Evolutionary conservation across 2,113 vertebrate species (phyloP).

Genomic region (Argyrosomus japonicus): DNA sequence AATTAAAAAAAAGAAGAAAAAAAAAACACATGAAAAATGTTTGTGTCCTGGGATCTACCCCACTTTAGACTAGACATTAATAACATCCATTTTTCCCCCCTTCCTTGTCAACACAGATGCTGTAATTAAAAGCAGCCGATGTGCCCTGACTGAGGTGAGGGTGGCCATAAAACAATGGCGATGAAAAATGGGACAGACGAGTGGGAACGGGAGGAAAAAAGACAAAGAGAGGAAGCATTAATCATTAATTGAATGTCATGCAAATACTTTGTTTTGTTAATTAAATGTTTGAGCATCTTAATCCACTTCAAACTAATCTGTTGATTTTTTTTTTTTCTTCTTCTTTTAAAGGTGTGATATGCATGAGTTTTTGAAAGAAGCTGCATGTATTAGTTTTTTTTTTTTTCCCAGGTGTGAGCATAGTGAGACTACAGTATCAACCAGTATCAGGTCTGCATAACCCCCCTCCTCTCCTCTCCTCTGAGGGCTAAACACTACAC

Average conservation of each 20-base stretch:
- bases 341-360: neutral
- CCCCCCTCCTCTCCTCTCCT: too few species aligned
- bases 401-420: too few species aligned
- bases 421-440: neutral
- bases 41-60: constrained; percentile 58
- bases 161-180: constrained; percentile 36
- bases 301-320: constrained; percentile 24
- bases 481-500: neutral
- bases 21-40: constrained; percentile 33
- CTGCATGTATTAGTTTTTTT: neutral
- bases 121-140: constrained; percentile 67
- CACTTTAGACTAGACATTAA: constrained; percentile 63
- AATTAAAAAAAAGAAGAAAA: constrained; percentile 11
- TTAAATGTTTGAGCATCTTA: neutral
- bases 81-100: constrained; percentile 41
- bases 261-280: neutral
- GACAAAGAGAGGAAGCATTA: constrained; percentile 11
- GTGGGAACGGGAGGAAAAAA: constrained; percentile 27
- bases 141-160: constrained; percentile 34
- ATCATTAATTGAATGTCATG: constrained; percentile 18
- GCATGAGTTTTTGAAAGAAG: neutral
- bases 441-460: neutral
- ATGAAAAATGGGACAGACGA: constrained; percentile 56
- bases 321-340: neutral
- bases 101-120: constrained; percentile 63